phyloP scores from a whole-genome alignment of 2,797 vertebrate genomes.

The Alauda arvensis region DNA sequence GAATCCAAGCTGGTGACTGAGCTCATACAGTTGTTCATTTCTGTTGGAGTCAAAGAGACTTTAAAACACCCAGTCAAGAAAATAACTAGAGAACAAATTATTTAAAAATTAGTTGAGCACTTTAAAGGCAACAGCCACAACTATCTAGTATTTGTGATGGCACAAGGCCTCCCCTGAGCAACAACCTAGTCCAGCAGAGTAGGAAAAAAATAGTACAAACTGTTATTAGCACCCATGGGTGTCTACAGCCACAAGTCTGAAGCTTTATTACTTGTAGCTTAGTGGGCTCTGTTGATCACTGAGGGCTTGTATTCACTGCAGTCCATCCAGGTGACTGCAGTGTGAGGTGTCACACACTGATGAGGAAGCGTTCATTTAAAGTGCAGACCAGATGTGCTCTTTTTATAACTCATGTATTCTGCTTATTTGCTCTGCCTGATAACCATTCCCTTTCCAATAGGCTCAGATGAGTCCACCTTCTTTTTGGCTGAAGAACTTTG shows the following conservation, averaged over 20 bases:
- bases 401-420: neutral
- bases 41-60: neutral
- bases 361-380: neutral
- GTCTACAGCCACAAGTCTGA: neutral
- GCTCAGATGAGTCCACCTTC: neutral
- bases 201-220: neutral
- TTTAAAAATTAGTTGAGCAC: neutral
- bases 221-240: neutral
- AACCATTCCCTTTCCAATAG: neutral
- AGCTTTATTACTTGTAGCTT: neutral
- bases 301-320: neutral
- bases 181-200: neutral
- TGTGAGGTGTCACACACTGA: accelerated
- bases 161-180: neutral
- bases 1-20: neutral
- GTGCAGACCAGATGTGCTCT: neutral
- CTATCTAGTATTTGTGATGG: neutral
- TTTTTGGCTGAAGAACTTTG: neutral
- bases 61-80: neutral
- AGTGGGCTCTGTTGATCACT: neutral
- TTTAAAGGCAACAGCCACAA: neutral
- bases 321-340: neutral
- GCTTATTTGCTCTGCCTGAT: neutral
- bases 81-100: neutral
- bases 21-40: neutral